Evolutionary conservation across 2,113 vertebrate genomes (phyloP).

Genomic region (Silurus glanis): DNA sequence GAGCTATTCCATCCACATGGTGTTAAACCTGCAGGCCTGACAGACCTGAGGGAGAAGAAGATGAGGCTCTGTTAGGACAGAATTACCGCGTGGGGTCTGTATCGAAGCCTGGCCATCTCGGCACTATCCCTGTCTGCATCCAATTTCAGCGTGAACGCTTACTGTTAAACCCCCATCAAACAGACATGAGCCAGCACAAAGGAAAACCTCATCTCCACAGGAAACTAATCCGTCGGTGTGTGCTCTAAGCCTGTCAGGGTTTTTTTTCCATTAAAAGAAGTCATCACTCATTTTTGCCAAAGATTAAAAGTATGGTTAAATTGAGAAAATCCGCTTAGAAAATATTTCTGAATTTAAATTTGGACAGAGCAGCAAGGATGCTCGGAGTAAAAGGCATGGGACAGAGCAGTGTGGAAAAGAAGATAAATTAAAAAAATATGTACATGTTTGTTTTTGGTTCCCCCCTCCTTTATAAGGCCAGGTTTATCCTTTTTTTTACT

Average conservation of each 20-base stretch:
- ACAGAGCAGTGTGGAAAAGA: slow-evolving; percentile 68
- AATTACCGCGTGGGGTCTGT: slow-evolving; percentile 89
- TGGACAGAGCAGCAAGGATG: slow-evolving; percentile 80
- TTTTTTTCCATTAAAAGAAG: slow-evolving; percentile 94
- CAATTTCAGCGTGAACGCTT: slow-evolving; percentile 97
- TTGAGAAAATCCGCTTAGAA: slow-evolving; percentile 99
- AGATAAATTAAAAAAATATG: slow-evolving; percentile 77
- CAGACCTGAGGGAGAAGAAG: slow-evolving; percentile 71
- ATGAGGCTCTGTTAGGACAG: slow-evolving; percentile 68
- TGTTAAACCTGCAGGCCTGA: slow-evolving; percentile 51
- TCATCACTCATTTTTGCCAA: slow-evolving; percentile 98
- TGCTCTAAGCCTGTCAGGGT: slow-evolving; percentile 96
- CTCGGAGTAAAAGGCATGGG: slow-evolving; percentile 68
- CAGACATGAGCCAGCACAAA: slow-evolving; percentile 94
- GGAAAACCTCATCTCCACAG: slow-evolving; percentile 99
- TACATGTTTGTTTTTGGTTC: slow-evolving; percentile 81
- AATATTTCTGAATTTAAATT: slow-evolving; percentile 94
- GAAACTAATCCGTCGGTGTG: slow-evolving; percentile 97
- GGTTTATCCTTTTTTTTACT: slow-evolving; percentile 69
- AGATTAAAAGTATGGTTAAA: slow-evolving; percentile 99
- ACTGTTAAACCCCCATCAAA: slow-evolving; percentile 99
- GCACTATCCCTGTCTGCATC: slow-evolving; percentile 96
- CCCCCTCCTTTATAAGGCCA: slow-evolving; percentile 60
- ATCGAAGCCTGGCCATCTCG: slow-evolving; percentile 94
- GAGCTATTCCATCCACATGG: slow-evolving; percentile 26